Percentiles rank a stretch among this genome's conserved stretches.
These are phyloP conservation scores for Schizaphis graminum DNA, from an alignment of 2,888 invertebrate species.

Conservation along the genomic window DNA sequence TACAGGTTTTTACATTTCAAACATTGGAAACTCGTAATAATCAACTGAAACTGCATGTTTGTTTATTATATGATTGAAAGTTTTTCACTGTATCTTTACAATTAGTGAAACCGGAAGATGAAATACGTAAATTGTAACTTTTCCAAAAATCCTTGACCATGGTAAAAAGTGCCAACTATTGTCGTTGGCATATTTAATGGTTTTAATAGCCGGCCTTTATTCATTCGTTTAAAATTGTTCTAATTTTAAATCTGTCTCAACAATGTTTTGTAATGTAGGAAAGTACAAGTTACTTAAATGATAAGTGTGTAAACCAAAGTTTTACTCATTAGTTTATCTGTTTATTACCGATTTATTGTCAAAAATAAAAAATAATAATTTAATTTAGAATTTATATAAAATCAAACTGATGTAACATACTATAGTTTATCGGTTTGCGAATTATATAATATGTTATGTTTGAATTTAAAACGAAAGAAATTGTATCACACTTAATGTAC, in stretches of 20 bases:
- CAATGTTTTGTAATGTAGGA: background rate
- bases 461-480: background rate
- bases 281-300: slow-evolving; percentile 21
- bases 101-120: slow-evolving; percentile 35
- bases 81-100: background rate
- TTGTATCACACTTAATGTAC: background rate
- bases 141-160: slow-evolving; percentile 50
- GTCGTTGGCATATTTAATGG: slow-evolving; percentile 31
- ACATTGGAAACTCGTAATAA: background rate
- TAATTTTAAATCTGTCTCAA: slow-evolving; percentile 39
- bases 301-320: background rate
- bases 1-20: background rate
- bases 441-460: background rate
- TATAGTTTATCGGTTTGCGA: background rate
- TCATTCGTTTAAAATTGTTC: background rate
- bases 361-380: too few species aligned
- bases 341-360: background rate
- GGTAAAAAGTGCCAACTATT: slow-evolving; percentile 40
- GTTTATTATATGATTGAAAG: background rate
- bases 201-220: slow-evolving; percentile 42
- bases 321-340: background rate
- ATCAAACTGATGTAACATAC: too few species aligned
- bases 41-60: background rate
- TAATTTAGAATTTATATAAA: background rate
- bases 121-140: slow-evolving; percentile 14